phyloP scores from a whole-genome alignment of 2,113 vertebrate species.

The Oryzias javanicus region DNA sequence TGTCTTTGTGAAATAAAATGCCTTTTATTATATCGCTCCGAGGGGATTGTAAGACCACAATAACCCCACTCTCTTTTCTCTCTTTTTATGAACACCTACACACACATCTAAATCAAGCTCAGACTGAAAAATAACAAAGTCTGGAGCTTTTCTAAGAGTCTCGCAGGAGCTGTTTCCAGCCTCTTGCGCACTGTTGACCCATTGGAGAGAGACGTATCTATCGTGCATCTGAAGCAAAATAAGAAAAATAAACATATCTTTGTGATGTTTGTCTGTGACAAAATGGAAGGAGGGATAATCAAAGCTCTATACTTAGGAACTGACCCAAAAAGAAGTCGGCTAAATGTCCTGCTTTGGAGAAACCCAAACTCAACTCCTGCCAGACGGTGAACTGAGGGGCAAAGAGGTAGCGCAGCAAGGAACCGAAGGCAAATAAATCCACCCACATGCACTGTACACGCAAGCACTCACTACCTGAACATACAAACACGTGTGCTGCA shows the following conservation, averaged over 20 bases:
- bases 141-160: constrained; percentile 62
- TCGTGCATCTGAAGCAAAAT: constrained; percentile 58
- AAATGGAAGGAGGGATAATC: constrained; percentile 58
- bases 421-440: constrained; percentile 43
- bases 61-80: constrained; percentile 45
- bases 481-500: constrained; percentile 3
- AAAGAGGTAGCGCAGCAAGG: constrained; percentile 42
- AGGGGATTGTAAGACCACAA: constrained; percentile 56
- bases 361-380: constrained; percentile 44
- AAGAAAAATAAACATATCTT: constrained; percentile 63
- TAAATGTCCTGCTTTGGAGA: constrained; percentile 50
- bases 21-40: constrained; percentile 49
- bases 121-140: constrained; percentile 73
- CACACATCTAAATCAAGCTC: constrained; percentile 62
- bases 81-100: constrained; percentile 54
- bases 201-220: constrained; percentile 49
- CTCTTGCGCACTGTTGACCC: constrained; percentile 54
- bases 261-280: constrained; percentile 43
- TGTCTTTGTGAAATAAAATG: constrained; percentile 45
- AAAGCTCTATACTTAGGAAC: constrained; percentile 54
- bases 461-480: constrained; percentile 23
- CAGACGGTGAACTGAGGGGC: constrained; percentile 60
- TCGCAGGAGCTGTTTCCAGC: constrained; percentile 62
- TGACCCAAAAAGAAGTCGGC: constrained; percentile 67
- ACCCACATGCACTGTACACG: constrained; percentile 8